Percentiles rank a stretch among this genome's conserved stretches.
Conservation (phyloP, 2,113 vertebrate genomes). For the Propithecus coquereli region DNA sequence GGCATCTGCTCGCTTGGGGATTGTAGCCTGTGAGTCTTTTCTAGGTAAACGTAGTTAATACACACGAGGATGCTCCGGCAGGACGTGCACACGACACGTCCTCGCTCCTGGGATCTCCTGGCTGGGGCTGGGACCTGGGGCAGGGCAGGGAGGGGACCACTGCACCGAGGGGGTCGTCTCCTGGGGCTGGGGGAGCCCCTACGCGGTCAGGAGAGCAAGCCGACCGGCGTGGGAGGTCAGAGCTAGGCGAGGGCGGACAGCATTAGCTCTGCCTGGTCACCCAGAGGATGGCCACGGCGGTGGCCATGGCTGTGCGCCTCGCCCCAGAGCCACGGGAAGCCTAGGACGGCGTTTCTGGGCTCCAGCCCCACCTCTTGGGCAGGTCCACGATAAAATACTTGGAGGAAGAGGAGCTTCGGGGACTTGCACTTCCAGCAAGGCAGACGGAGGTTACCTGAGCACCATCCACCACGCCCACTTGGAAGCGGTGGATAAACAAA, state of each 20-base stretch:
- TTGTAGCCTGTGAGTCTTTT: not conserved
- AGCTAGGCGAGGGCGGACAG: not conserved
- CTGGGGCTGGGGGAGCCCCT: not conserved
- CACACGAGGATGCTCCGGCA: not conserved
- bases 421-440: not conserved
- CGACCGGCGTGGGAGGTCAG: not conserved
- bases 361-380: not conserved
- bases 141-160: not conserved
- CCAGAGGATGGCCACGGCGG: too few relatives aligned
- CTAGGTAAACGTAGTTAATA: not conserved
- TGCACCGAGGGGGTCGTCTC: not conserved
- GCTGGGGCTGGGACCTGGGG: too few relatives aligned
- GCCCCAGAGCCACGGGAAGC: not conserved
- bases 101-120: not conserved
- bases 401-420: not conserved
- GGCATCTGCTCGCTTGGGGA: rapidly evolving
- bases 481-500: rapidly evolving
- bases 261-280: too few relatives aligned
- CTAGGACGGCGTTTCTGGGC: too few relatives aligned
- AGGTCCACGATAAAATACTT: rapidly evolving
- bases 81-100: rapidly evolving
- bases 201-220: not conserved
- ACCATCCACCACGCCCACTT: rapidly evolving
- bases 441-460: too few relatives aligned
- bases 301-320: rapidly evolving